A percentile compares a stretch with the other conserved stretches of the same genome.
Evolutionary conservation across 2,888 invertebrate species (phyloP).

Genomic region (Scaptomyza polygonia): DNA sequence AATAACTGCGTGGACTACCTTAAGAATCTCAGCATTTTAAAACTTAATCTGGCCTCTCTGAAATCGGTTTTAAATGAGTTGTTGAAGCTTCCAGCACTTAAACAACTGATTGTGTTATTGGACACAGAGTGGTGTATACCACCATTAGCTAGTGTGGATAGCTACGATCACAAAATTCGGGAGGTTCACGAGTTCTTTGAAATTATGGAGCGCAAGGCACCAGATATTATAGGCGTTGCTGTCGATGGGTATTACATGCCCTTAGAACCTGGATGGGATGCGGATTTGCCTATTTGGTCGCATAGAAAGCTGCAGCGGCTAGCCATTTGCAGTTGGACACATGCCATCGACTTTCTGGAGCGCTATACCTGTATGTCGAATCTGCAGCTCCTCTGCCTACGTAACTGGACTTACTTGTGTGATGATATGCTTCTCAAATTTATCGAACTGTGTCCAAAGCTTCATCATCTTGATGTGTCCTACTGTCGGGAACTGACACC

Average conservation of each 20-base stretch:
- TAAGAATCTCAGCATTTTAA: conserved; percentile 64
- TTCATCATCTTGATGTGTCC: conserved; percentile 76
- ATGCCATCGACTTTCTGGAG: conserved; percentile 51
- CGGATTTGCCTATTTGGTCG: conserved; percentile 58
- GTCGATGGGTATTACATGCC: conserved; percentile 80
- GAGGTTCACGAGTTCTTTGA: conserved; percentile 77
- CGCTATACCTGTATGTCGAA: conserved; percentile 72
- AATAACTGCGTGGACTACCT: conserved; percentile 67
- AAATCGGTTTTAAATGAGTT: conserved; percentile 69
- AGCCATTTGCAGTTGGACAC: conserved; percentile 77
- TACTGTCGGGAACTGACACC: conserved; percentile 71
- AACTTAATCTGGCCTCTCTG: conserved; percentile 74
- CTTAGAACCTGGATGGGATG: conserved; percentile 63
- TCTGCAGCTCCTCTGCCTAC: conserved; percentile 62
- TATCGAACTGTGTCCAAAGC: conserved; percentile 64
- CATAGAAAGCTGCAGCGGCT: conserved; percentile 62
- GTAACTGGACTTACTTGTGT: conserved; percentile 66
- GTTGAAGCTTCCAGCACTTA: conserved; percentile 67
- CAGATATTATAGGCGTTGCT: conserved; percentile 67
- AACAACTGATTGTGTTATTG: conserved; percentile 69
- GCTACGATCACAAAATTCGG: conserved; percentile 75
- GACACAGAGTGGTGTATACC: conserved; percentile 70
- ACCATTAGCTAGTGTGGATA: conserved; percentile 65
- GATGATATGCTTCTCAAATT: conserved; percentile 69
- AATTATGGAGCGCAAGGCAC: conserved; percentile 68